Base-by-base conservation (phyloP, 2,888 invertebrate species). In the Dexiosoma caninum region DNA sequence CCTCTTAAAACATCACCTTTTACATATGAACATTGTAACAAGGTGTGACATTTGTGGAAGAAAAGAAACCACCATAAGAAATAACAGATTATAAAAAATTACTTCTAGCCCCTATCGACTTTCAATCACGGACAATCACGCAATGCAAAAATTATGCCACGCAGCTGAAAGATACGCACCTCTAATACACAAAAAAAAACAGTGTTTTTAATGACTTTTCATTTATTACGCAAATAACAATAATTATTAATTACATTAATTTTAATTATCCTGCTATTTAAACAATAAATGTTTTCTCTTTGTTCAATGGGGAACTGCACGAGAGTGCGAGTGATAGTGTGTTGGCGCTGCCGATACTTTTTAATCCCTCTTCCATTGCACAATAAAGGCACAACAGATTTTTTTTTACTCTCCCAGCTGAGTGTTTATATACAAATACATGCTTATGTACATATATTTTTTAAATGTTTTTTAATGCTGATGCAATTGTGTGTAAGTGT, bases 231-330 rank as follows among this genome's bases (percentile, higher is more conserved):
- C 46, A 75, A 75, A 75, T 75, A 67, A 42, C 75, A 75, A 67
- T 75, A 75, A 75, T 75, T 75, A 75, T 67, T 67, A 67, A 75
- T 75, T 67, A 67, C 75, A 67, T 75, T 67, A 42, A 75, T 75
- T 67, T 75, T 67, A 75, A 75, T 75, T 75, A 76, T 71, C 59
- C 49, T 62, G 78, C 42, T 76, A 23, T 66, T 71, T 64, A 46
- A 74, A 67, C 44, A 62, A 69, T 32, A 42, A 19, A 35, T n/a
- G 49, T 21, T 46, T 40, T 57, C 49, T 49, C 6, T 21, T 21
- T 12, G 19, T 27, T 60, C 62, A 23, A 19, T n/a, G 49, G 14
- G n/a, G 42, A 66, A 44, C 27, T 16, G 27, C 46, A 37, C 27
- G 14, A 27, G 42, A 40, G 35, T 27, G 6, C 21, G 40, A 0